Base-by-base conservation (phyloP, 2,113 vertebrate genomes). In the Clarias magur region DNA sequence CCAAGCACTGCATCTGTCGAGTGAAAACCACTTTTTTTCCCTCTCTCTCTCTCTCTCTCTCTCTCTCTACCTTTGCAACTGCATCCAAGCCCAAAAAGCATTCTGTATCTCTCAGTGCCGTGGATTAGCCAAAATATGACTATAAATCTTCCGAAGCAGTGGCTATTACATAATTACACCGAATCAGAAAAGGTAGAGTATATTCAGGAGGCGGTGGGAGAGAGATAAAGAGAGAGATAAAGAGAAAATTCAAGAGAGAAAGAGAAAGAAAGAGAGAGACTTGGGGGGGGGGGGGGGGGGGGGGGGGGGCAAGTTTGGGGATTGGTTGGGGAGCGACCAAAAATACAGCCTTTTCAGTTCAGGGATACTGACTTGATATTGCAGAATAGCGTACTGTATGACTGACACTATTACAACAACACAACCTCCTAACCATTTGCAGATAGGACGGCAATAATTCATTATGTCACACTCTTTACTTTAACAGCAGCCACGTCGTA, bases 1-100 rank as follows among this genome's bases (percentile, higher is more conserved):
- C 95, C 94, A 95, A 93, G 93, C 90, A 89, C 91, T 93, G 94
- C 95, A 95, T 95, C 94, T 96, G 95, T 95, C 93, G 92, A 94
- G 93, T 93, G 93, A 93, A 93, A 94, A 95, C 93, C 91, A 93
- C 92, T 92, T 94, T 94, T 95, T 87, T 93, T 83, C 63, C 0
- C 34, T 38, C 34, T 38, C 34, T 38, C 34, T 38, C 34, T 38
- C 34, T 38, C 95, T 86, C 92, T 83, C 57, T 60, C 21, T 93
- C 93, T 94, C 89, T 92, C 34, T 60, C 84, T 91, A 94, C 94
- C 92, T 94, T 94, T 93, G 90, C 89, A 70, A 88, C 89, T 87
- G 88, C 89, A 86, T 92, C 92, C 92, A 94, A 91, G 92, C 92
- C 91, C 85, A 92, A 90, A 94, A 91, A 91, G 90, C 91, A 90